phyloP scores from a whole-genome alignment of 1,140 invertebrate genomes.

The Melanaphis sacchari region DNA sequence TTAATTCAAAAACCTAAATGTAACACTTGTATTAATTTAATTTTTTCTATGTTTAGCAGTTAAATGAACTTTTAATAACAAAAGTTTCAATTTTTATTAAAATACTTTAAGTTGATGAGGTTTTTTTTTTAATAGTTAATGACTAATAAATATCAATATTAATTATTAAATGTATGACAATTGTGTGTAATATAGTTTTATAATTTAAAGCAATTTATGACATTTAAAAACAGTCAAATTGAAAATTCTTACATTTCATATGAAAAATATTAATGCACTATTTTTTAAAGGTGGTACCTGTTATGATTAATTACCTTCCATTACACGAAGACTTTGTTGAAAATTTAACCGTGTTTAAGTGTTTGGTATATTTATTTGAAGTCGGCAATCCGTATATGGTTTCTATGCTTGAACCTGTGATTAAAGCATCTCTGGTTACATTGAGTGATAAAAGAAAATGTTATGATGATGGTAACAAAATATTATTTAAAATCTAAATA shows the following conservation, averaged over 20 bases:
- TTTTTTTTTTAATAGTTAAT: neutral
- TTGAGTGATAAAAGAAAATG: constrained; percentile 58
- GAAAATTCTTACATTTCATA: neutral
- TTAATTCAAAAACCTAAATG: neutral
- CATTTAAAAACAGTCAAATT: neutral
- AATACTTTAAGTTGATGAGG: neutral
- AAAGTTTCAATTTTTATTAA: neutral
- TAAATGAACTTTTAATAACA: neutral
- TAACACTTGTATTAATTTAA: neutral
- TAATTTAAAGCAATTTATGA: neutral
- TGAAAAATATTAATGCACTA: neutral
- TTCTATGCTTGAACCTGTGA: constrained; percentile 67
- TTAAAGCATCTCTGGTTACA: constrained; percentile 63
- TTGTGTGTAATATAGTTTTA: neutral
- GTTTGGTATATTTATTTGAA: constrained; percentile 71
- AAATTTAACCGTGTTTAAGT: constrained; percentile 74
- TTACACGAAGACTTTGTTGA: constrained; percentile 79
- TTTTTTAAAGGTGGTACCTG: constrained; percentile 71
- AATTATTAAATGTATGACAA: neutral
- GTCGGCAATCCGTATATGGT: constrained; percentile 65
- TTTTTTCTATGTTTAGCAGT: neutral
- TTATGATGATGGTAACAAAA: constrained; percentile 58
- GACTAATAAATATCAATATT: neutral
- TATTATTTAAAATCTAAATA: neutral
- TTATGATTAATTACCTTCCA: constrained; percentile 75